phyloP scores from a whole-genome alignment of 2,888 invertebrate genomes.

The Homarus gammarus region DNA sequence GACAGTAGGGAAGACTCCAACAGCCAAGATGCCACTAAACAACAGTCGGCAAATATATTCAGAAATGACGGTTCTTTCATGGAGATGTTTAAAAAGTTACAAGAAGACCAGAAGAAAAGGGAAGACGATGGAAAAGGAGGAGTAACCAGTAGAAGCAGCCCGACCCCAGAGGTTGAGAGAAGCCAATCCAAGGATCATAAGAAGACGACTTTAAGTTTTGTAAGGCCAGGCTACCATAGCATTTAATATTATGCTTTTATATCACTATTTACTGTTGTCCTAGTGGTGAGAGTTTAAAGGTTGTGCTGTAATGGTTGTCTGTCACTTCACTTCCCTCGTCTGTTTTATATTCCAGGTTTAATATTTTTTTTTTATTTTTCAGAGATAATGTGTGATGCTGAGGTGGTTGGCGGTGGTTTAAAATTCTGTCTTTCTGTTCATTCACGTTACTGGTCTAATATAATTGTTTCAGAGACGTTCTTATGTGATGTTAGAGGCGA shows the following conservation, averaged over 20 bases:
- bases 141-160: background rate
- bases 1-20: slow-evolving; percentile 47
- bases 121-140: background rate
- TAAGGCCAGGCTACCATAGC: slow-evolving; percentile 60
- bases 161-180: background rate
- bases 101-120: slow-evolving; percentile 81
- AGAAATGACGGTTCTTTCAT: slow-evolving; percentile 94
- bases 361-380: background rate
- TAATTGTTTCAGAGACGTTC: too few relatives aligned
- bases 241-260: slow-evolving; percentile 39
- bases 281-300: background rate
- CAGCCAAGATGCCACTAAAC: slow-evolving; percentile 51
- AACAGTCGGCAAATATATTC: slow-evolving; percentile 82
- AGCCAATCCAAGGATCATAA: slow-evolving; percentile 2
- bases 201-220: slow-evolving; percentile 59
- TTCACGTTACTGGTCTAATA: too few relatives aligned
- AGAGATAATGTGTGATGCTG: background rate
- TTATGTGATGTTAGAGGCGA: too few relatives aligned
- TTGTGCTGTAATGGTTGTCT: background rate
- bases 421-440: too few relatives aligned
- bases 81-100: slow-evolving; percentile 95
- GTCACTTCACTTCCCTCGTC: background rate
- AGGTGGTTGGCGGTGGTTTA: too few relatives aligned
- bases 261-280: background rate
- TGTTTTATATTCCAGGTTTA: background rate